Evolutionary conservation across 2,113 vertebrate genomes (phyloP).

Genomic region (Eira barbara): DNA sequence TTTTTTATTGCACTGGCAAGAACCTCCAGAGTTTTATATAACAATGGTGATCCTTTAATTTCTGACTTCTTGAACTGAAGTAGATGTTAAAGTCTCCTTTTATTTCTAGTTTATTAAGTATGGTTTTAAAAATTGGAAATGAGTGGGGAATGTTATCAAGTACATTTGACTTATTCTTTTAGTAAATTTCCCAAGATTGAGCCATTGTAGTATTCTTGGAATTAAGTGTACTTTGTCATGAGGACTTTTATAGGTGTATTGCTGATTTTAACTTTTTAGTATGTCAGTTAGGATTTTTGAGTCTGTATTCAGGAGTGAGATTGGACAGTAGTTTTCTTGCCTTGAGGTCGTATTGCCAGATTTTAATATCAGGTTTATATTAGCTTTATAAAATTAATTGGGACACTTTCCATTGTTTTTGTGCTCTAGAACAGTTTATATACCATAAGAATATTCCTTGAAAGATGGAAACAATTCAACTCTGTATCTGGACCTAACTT

Average conservation of each 20-base stretch:
- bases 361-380: background rate
- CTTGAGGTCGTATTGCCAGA: background rate
- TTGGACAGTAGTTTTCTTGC: background rate
- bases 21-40: background rate
- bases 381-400: background rate
- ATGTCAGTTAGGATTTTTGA: constrained; percentile 17
- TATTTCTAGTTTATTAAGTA: background rate
- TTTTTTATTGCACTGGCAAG: background rate
- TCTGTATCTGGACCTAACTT: background rate
- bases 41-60: background rate
- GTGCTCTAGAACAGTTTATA: background rate
- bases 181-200: constrained; percentile 5
- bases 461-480: background rate
- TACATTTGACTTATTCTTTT: background rate
- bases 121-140: constrained; percentile 27
- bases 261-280: background rate
- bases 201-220: background rate
- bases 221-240: background rate
- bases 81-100: background rate
- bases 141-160: background rate
- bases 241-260: background rate
- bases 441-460: background rate
- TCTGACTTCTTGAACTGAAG: background rate
- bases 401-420: background rate
- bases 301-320: background rate